Percentiles rank a stretch among this genome's conserved stretches.
phyloP scores from a whole-genome alignment of 2,888 invertebrate genomes.

The Achlya flavicornis region DNA sequence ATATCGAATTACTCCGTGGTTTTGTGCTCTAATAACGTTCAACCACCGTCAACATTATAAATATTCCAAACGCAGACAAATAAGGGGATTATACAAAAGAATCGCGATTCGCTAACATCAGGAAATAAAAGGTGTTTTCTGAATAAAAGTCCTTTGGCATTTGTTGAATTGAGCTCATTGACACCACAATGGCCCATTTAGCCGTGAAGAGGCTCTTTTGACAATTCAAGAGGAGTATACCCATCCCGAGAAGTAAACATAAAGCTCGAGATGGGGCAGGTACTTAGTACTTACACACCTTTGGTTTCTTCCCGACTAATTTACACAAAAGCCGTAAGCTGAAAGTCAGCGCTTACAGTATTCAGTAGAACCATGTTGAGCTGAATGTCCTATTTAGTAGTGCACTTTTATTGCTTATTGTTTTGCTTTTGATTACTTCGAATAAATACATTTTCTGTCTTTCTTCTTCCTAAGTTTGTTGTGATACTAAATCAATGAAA shows the following conservation, averaged over 20 bases:
- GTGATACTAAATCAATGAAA: background rate
- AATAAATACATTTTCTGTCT: too few relatives aligned
- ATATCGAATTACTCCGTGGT: conserved; percentile 22
- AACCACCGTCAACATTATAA: conserved; percentile 11
- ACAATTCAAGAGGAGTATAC: background rate
- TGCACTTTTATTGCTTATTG: too few relatives aligned
- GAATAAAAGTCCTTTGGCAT: conserved; percentile 50
- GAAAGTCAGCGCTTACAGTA: too few relatives aligned
- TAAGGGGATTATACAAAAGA: conserved; percentile 48
- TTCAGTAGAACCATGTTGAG: too few relatives aligned
- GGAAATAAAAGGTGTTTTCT: conserved; percentile 48
- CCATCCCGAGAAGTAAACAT: background rate
- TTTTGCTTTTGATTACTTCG: too few relatives aligned
- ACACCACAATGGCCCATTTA: conserved; percentile 33
- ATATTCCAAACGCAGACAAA: conserved; percentile 27
- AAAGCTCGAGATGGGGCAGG: background rate
- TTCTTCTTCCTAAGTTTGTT: background rate
- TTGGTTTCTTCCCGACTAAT: too few relatives aligned
- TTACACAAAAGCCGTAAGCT: too few relatives aligned
- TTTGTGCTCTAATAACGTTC: conserved; percentile 24
- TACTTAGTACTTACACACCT: too few relatives aligned
- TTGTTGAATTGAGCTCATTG: conserved; percentile 42
- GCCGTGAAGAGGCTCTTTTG: conserved; percentile 36
- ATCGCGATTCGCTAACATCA: conserved; percentile 25
- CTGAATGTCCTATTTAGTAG: too few relatives aligned